A percentile compares a stretch with the other conserved stretches of the same genome.
phyloP scores from a whole-genome alignment of 2,888 invertebrate species.

The Himalopsyche kuldschensis region DNA sequence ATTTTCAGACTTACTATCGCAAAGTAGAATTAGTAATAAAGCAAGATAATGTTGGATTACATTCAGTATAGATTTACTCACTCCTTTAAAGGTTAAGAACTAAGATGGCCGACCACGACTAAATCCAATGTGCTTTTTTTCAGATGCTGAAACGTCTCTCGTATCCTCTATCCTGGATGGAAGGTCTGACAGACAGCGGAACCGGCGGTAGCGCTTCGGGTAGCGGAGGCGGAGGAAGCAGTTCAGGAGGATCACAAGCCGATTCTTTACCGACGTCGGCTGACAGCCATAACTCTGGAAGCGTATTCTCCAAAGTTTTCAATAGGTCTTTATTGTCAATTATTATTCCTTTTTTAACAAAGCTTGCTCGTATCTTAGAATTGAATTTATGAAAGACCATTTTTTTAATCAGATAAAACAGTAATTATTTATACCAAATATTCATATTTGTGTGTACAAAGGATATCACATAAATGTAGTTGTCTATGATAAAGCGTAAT shows the following conservation, averaged over 20 bases:
- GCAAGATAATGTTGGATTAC: too few relatives aligned
- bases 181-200: slow-evolving; percentile 76
- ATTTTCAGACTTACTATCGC: too few relatives aligned
- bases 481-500: too few relatives aligned
- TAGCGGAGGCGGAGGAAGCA: slow-evolving; percentile 60
- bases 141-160: slow-evolving; percentile 91
- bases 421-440: not conserved
- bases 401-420: too few relatives aligned
- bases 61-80: too few relatives aligned
- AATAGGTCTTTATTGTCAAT: slow-evolving; percentile 67
- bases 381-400: too few relatives aligned
- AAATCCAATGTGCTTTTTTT: not conserved
- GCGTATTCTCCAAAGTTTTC: slow-evolving; percentile 89
- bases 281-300: slow-evolving; percentile 66
- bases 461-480: too few relatives aligned
- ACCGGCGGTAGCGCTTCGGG: slow-evolving; percentile 61
- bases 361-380: too few relatives aligned
- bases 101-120: too few relatives aligned
- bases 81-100: too few relatives aligned
- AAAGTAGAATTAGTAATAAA: too few relatives aligned
- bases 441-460: not conserved
- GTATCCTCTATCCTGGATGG: slow-evolving; percentile 90
- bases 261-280: slow-evolving; percentile 63
- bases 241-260: slow-evolving; percentile 60
- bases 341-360: too few relatives aligned